Evolutionary conservation across 2,113 vertebrate genomes (phyloP), one percentile per base, ranked within the genome.

Genomic region (Saguinus midas): DNA sequence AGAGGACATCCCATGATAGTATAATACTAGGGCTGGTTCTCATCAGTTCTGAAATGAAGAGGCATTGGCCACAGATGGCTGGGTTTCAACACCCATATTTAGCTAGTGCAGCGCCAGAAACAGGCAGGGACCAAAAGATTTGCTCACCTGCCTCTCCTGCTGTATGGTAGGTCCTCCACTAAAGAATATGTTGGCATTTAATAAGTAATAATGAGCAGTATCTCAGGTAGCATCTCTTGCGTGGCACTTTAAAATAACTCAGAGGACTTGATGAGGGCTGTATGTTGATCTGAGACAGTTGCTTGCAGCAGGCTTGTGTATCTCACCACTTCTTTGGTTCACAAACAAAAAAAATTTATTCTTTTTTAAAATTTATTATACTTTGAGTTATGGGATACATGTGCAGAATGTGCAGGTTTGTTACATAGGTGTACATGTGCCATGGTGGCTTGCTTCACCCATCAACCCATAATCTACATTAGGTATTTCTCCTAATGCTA

Each of bases 241-340:
- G 32, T 79, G 43, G 16, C 70, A 40, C 86, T 93, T 88, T 95
- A 95, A 97, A 95, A 75, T 88, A 94, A 95, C 85, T 89, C 50
- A 45, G 58, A 93, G 72, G 66, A 40, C 58, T 83, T 82, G 40
- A 43, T 70, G n/a, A 84, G 89, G 91, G 27, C 40, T 91, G 27
- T 25, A 6, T 73, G 18, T 37, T 75, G 23, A 58, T 80, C 73
- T 89, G 92, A 82, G 45, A 52, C 85, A 75, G 72, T 50, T 89
- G 75, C 66, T 43, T 48, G 50, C 37, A 76, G 8, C 1, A 73
- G 17, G 2, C 27, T 95, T 76, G 4, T 72, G 13, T 80, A 79
- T 86, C 52, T 96, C 57, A 93, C 72, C 32, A 70, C 66, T 88
- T 97, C 72, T 64, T 94, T 87, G 35, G n/a, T 61, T 95, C 75